Percentiles rank a stretch among this genome's conserved stretches.
phyloP scores from a whole-genome alignment of 2,888 invertebrate genomes.

The Chloromyia formosa region DNA sequence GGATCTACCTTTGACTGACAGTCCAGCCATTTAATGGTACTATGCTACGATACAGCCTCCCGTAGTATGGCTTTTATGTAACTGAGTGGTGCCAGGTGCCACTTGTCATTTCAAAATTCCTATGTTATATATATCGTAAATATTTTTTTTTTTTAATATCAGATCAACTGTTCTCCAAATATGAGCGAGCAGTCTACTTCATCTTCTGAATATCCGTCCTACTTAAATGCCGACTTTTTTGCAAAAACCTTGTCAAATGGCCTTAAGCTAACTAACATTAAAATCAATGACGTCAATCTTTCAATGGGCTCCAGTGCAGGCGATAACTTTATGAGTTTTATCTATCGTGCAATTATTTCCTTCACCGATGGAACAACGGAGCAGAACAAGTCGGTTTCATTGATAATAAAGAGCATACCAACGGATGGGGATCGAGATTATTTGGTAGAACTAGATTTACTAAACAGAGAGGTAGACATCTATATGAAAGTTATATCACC shows the following conservation, averaged over 20 bases:
- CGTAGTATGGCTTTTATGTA: too few species aligned
- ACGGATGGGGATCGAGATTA: conserved; percentile 63
- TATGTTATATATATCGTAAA: too few species aligned
- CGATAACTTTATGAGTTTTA: conserved; percentile 62
- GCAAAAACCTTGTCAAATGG: neutral
- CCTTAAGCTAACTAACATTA: neutral
- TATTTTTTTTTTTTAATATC: too few species aligned
- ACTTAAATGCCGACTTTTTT: neutral
- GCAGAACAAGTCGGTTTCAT: conserved; percentile 55
- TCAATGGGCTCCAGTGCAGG: conserved; percentile 57
- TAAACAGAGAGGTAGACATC: conserved; percentile 65
- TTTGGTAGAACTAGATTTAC: conserved; percentile 63
- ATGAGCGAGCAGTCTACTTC: too few species aligned
- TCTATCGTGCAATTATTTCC: conserved; percentile 56
- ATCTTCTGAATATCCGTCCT: neutral
- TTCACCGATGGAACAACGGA: neutral
- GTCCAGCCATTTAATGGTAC: too few species aligned
- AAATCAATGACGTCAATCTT: neutral
- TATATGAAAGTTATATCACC: conserved; percentile 63
- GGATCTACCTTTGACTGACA: too few species aligned
- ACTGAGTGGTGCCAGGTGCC: too few species aligned
- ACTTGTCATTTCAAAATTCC: too few species aligned
- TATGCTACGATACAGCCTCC: too few species aligned
- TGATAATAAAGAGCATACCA: conserved; percentile 61
- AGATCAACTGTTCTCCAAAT: too few species aligned